A percentile compares a stretch with the other conserved stretches of the same genome.
phyloP scores from a whole-genome alignment of 2,113 vertebrate species.

The Nycticryphes semicollaris region DNA sequence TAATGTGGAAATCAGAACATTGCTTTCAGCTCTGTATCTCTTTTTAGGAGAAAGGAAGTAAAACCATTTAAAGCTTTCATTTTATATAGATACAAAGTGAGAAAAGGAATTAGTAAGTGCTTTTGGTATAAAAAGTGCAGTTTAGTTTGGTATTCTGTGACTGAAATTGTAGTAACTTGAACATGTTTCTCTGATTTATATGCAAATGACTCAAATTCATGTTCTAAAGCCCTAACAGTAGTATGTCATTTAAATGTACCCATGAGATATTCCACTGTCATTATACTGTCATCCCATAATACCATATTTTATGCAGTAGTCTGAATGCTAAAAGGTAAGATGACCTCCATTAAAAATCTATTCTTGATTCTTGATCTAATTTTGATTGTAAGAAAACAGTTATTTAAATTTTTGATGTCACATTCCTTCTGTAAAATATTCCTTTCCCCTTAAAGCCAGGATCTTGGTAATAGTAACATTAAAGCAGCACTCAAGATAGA shows the following conservation, averaged over 20 bases:
- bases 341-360: background rate
- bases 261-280: background rate
- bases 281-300: background rate
- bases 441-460: background rate
- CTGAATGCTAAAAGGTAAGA: background rate
- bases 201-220: background rate
- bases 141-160: background rate
- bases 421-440: background rate
- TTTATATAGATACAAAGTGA: background rate
- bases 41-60: background rate
- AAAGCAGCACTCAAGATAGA: background rate
- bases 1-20: background rate
- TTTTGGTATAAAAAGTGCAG: background rate
- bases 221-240: background rate
- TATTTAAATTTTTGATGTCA: background rate
- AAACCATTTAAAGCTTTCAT: background rate
- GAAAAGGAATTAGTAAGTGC: background rate
- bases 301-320: background rate
- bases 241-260: background rate
- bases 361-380: background rate
- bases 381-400: background rate
- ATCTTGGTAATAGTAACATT: background rate
- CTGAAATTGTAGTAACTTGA: background rate
- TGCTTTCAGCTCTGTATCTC: background rate
- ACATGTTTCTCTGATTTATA: background rate